Evolutionary conservation across 2,113 vertebrate species (phyloP), one percentile per base, ranked within the genome.

Genomic region (Pleuronectes platessa): DNA sequence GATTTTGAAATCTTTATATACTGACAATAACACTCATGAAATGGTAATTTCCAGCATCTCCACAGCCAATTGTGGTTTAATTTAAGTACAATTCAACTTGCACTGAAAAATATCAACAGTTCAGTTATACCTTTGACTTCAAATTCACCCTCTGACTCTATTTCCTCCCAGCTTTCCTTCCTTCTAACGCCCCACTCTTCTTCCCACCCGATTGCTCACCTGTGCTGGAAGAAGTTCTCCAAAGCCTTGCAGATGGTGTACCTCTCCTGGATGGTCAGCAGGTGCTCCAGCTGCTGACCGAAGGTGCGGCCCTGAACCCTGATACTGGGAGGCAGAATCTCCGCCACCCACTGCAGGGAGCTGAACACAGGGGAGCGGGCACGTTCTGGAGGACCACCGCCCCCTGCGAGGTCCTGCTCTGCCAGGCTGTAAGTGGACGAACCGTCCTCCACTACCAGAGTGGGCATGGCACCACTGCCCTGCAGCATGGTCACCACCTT

Each of bases 401-500:
- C 74, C 0, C 85, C 82, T 2, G 74, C 63, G 2, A 93, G 83
- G 27, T 93, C 93, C 63, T 87, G 84, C 49, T 93, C 93, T 1
- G 84, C 7, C 0, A 91, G 91, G 67, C 93, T 79, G 68, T 97
- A 95, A 3, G 84, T 94, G 37, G 96, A 86, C 0, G 94, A 94
- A 14, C 98, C 97, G 3, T 99, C 97, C 74, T 99, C 98, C 68
- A 99, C 97, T 71, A 99, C 97, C 80, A 99, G 92, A 0, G 97
- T 98, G 75, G 98, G 97, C 97, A 98, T 98, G 0, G 97, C 98
- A 0, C 98, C 97, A 1, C 98, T 99, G 79, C 98, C 98, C 88
- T 99, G 97, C 67, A 99, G 95, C 98, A 99, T 99, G 79, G 97
- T 96, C 79, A 99, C 98, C 92, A 99, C 97, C 93, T 99, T 99